A percentile compares a stretch with the other conserved stretches of the same genome.
These are phyloP conservation scores for Adelges cooleyi DNA, from an alignment of 1,140 invertebrate genomes.

Conservation along the genomic window DNA sequence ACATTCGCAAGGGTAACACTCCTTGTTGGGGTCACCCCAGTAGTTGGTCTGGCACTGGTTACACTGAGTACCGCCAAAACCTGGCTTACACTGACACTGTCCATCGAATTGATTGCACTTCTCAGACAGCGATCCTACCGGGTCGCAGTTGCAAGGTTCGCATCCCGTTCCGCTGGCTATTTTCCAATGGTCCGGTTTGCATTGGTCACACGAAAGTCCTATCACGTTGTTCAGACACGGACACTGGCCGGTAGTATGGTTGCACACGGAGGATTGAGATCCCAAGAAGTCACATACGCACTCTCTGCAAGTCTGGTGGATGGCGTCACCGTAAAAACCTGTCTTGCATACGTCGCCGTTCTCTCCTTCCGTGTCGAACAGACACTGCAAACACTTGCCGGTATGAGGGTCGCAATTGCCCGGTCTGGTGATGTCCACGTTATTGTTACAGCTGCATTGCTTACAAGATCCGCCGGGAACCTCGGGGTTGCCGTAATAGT, in stretches of 20 bases:
- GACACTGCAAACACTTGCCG: slow-evolving; percentile 85
- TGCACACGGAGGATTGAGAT: slow-evolving; percentile 65
- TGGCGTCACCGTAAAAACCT: slow-evolving; percentile 80
- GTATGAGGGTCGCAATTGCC: slow-evolving; percentile 85
- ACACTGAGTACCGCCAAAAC: slow-evolving; percentile 87
- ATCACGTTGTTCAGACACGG: slow-evolving; percentile 80
- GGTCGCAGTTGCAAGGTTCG: slow-evolving; percentile 82
- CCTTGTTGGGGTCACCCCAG: slow-evolving; percentile 86
- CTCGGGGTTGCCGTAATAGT: slow-evolving; percentile 87
- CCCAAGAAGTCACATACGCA: slow-evolving; percentile 88
- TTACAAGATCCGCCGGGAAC: slow-evolving; percentile 70
- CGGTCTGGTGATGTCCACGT: slow-evolving; percentile 70
- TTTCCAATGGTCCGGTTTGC: slow-evolving; percentile 81
- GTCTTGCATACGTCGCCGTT: slow-evolving; percentile 84
- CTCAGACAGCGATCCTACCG: slow-evolving; percentile 54
- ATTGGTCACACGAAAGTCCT: slow-evolving; percentile 72
- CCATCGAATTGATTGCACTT: slow-evolving; percentile 63
- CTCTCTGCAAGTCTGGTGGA: slow-evolving; percentile 59
- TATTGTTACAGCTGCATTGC: slow-evolving; percentile 86
- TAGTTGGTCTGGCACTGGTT: slow-evolving; percentile 86
- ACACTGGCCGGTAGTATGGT: slow-evolving; percentile 77
- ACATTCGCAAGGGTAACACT: slow-evolving; percentile 78
- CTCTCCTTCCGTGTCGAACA: slow-evolving; percentile 86
- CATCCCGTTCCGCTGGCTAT: slow-evolving; percentile 84
- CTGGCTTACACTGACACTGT: slow-evolving; percentile 80